Base-by-base conservation (phyloP, 2,113 vertebrate species). In the Erinaceus europaeus region DNA sequence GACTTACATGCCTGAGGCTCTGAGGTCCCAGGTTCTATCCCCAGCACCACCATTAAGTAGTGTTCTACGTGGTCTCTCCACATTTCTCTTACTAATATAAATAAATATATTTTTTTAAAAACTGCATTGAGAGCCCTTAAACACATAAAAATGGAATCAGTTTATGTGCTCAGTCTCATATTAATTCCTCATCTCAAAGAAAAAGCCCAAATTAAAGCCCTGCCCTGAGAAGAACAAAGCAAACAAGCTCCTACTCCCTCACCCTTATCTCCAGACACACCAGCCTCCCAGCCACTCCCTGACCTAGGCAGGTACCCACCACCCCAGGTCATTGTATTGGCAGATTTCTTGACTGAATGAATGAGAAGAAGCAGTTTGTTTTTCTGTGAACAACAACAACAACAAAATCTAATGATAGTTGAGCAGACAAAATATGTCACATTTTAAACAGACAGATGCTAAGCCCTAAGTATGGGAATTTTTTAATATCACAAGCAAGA, bases 361-460 rank as follows among this genome's bases (percentile, higher is more conserved):
- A 65, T 65, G 14, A 84, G 53, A 73, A 59, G 52, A 75, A 76
- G 21, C 65, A 75, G 71, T 62, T 76, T 29, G 55, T 57, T 29
- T 57, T n/a, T n/a, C n/a, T n/a, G n/a, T n/a, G n/a, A n/a, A n/a
- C n/a, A n/a, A n/a, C n/a, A n/a, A n/a, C n/a, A n/a, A n/a, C n/a
- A n/a, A n/a, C n/a, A n/a, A n/a, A n/a, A n/a, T n/a, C n/a, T n/a
- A n/a, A 75, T 46, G 61, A 25, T 65, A 57, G 23, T 82, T 76
- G n/a, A 17, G 12, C 5, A 55, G 29, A 67, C 59, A 73, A 84
- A 84, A 59, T 25, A 57, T n/a, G 64, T 52, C 84, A 74, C 52
- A 73, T 80, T 80, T 84, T 32, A 74, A 69, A 81, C 69, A 89
- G 53, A n/a, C n/a, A n/a, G n/a, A n/a, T n/a, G n/a, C n/a, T n/a